These are phyloP conservation scores for Coelopa pilipes DNA, from an alignment of 2,888 invertebrate species.

Conservation along the genomic window DNA sequence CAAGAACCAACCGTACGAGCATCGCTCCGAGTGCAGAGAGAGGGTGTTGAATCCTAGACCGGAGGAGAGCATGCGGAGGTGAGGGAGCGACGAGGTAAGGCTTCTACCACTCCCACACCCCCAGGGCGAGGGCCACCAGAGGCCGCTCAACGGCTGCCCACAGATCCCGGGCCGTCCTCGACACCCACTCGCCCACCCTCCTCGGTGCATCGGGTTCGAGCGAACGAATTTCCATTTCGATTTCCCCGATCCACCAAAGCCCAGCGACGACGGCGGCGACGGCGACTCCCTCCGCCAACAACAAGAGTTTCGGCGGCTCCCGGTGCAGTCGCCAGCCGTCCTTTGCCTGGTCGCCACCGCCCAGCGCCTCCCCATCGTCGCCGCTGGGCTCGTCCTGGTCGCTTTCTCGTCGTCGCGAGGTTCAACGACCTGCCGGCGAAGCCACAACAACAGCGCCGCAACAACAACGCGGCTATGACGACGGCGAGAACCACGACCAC, in stretches of 20 bases:
- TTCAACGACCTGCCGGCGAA: conserved; percentile 58
- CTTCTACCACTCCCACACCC: too few species aligned
- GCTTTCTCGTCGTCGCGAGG: conserved; percentile 30
- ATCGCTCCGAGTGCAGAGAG: too few species aligned
- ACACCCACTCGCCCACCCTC: too few species aligned
- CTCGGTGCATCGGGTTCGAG: too few species aligned
- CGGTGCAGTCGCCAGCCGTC: not conserved
- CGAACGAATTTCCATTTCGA: conserved; percentile 34
- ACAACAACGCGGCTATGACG: conserved; percentile 38
- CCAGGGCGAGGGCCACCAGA: too few species aligned
- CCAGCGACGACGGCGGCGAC: conserved; percentile 9
- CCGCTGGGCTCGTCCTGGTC: conserved; percentile 2
- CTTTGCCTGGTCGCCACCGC: not conserved
- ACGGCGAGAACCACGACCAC: conserved; percentile 26
- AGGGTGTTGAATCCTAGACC: too few species aligned
- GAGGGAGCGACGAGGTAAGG: too few species aligned
- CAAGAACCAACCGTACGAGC: too few species aligned
- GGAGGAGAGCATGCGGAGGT: too few species aligned
- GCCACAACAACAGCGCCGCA: conserved; percentile 48
- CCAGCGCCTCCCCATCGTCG: not conserved
- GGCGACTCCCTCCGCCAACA: not conserved
- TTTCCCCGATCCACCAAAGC: conserved; percentile 31
- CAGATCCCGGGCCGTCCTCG: too few species aligned
- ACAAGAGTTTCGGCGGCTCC: not conserved
- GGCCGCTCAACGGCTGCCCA: too few species aligned